Evolutionary conservation across 1,140 invertebrate species (phyloP).

Genomic region (Geopemphigus sp.): DNA sequence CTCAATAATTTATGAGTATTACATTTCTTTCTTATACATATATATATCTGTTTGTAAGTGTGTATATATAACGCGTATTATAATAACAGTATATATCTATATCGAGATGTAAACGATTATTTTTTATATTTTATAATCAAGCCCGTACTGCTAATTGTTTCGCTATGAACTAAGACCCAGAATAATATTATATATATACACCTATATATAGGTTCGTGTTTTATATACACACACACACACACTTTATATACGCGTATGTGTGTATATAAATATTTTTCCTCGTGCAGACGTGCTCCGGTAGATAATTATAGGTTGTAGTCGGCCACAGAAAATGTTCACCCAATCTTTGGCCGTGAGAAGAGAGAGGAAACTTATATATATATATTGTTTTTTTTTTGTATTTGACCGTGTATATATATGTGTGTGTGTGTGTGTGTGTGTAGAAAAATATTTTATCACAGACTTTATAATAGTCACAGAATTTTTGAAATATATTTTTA

Average conservation of each 20-base stretch:
- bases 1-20: background rate
- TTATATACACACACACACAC: background rate
- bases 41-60: too few relatives aligned
- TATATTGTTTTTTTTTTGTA: conserved; percentile 20
- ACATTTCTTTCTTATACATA: background rate
- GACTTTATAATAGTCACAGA: conserved; percentile 11
- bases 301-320: conserved; percentile 47
- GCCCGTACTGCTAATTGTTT: conserved; percentile 44
- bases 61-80: background rate
- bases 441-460: conserved; percentile 44
- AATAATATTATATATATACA: conserved; percentile 10
- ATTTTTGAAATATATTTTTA: conserved; percentile 13
- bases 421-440: background rate
- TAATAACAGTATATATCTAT: conserved; percentile 33
- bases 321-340: conserved; percentile 48
- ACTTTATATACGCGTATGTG: background rate
- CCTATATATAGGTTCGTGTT: background rate
- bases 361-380: conserved; percentile 40
- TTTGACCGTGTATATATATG: conserved; percentile 31
- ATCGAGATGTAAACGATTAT: conserved; percentile 19
- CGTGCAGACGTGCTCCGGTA: conserved; percentile 44
- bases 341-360: conserved; percentile 50
- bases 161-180: conserved; percentile 35
- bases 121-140: conserved; percentile 40
- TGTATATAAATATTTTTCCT: conserved; percentile 29